A percentile compares a stretch with the other conserved stretches of the same genome.
Evolutionary conservation across 2,113 vertebrate species (phyloP).

Genomic region (Anolis carolinensis): DNA sequence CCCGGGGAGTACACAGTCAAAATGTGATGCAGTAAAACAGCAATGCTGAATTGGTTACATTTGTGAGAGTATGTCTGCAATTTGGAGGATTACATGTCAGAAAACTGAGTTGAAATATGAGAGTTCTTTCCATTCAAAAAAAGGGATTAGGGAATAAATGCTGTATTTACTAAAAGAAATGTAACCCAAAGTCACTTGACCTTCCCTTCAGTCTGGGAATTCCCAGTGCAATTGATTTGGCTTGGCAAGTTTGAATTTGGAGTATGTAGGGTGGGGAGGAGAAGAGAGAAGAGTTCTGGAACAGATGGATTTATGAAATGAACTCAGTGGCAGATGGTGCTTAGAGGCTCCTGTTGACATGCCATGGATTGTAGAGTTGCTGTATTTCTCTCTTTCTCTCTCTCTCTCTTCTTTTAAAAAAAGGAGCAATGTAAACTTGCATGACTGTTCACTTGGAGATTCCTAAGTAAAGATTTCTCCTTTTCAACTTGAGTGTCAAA

Average conservation of each 20-base stretch:
- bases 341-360: constrained; percentile 30
- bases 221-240: not conserved
- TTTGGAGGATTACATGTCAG: not conserved
- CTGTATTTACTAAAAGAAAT: not conserved
- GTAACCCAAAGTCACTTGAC: not conserved
- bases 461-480: not conserved
- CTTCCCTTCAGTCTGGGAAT: constrained; percentile 23
- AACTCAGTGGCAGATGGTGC: constrained; percentile 62
- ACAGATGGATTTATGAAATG: constrained; percentile 55
- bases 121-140: constrained; percentile 13
- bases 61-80: not conserved
- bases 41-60: not conserved
- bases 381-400: not conserved
- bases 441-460: not conserved
- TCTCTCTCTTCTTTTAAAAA: not conserved
- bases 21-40: not conserved
- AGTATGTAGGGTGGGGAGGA: not conserved
- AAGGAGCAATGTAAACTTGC: not conserved
- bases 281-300: not conserved
- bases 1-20: not conserved
- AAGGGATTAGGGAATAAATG: not conserved
- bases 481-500: not conserved
- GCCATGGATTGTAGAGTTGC: not conserved
- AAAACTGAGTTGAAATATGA: not conserved
- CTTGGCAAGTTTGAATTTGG: constrained; percentile 7